phyloP scores from a whole-genome alignment of 1,140 invertebrate species.

The Bombus cullumanus region DNA sequence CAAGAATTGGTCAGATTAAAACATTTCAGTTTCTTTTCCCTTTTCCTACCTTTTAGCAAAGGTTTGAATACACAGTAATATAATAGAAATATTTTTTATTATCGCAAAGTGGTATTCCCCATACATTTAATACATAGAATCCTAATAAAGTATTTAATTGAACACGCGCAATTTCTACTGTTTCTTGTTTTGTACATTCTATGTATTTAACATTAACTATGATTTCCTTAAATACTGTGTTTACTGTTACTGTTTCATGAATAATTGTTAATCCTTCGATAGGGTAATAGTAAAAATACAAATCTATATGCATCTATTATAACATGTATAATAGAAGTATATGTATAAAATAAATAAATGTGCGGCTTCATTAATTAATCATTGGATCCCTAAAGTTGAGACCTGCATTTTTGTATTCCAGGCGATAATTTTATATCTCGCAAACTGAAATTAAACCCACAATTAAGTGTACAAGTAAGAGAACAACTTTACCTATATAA shows the following conservation, averaged over 20 bases:
- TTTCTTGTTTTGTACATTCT: background rate
- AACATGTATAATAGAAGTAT: background rate
- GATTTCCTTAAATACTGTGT: background rate
- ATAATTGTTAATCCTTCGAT: constrained; percentile 2
- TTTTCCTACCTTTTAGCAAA: background rate
- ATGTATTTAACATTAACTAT: background rate
- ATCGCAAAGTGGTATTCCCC: constrained; percentile 1
- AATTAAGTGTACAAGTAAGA: background rate
- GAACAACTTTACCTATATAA: no score
- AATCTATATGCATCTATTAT: background rate
- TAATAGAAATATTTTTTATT: constrained; percentile 24
- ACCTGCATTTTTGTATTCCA: no score
- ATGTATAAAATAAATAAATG: background rate
- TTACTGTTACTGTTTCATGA: background rate
- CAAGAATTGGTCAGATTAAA: constrained; percentile 1
- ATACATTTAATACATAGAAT: background rate
- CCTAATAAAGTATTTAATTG: constrained; percentile 1
- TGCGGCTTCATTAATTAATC: background rate
- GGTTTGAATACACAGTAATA: background rate
- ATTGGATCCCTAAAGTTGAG: no score
- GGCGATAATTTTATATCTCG: no score
- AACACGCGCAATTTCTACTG: background rate
- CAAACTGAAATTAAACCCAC: no score
- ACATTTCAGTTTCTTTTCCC: background rate
- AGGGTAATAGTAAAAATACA: constrained; percentile 11